Conservation (phyloP, 2,888 invertebrate species). For the Ceratothoa steindachneri region DNA sequence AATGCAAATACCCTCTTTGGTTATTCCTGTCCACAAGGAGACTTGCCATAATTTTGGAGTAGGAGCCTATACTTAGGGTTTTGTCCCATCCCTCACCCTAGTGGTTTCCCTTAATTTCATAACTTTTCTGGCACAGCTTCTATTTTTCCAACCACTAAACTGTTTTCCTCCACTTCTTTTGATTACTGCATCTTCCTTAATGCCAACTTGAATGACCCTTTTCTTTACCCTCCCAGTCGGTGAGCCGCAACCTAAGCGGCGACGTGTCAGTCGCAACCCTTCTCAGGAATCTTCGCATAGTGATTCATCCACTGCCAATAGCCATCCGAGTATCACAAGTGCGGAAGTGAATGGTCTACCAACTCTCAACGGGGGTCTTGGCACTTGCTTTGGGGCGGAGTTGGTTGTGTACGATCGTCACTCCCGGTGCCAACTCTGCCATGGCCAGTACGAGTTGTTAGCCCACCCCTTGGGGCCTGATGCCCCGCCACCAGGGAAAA, state of each 20-base stretch:
- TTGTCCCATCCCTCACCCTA: too few species aligned
- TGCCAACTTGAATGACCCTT: too few species aligned
- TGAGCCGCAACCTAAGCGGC: constrained; percentile 43
- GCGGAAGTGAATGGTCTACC: constrained; percentile 63
- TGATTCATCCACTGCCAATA: constrained; percentile 17
- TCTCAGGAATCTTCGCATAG: constrained; percentile 31
- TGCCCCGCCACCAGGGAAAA: constrained; percentile 51
- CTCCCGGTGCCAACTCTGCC: constrained; percentile 76
- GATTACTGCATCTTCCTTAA: too few species aligned
- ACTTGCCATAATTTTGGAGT: too few species aligned
- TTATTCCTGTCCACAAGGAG: too few species aligned
- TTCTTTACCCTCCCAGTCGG: constrained; percentile 18
- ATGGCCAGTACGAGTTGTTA: constrained; percentile 85
- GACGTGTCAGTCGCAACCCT: constrained; percentile 33
- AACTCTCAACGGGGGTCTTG: constrained; percentile 30
- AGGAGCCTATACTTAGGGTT: too few species aligned
- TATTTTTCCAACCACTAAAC: too few species aligned
- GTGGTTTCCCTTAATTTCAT: too few species aligned
- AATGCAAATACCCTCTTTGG: too few species aligned
- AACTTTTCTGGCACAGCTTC: too few species aligned
- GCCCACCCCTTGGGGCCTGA: constrained; percentile 55
- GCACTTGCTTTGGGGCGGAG: constrained; percentile 57
- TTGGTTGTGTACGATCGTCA: constrained; percentile 85
- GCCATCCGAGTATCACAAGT: constrained; percentile 27
- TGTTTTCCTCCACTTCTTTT: too few species aligned